Percentiles rank a stretch among this genome's conserved stretches.
Conservation (phyloP, 1,140 invertebrate genomes). For the Phocides pigmalion region DNA sequence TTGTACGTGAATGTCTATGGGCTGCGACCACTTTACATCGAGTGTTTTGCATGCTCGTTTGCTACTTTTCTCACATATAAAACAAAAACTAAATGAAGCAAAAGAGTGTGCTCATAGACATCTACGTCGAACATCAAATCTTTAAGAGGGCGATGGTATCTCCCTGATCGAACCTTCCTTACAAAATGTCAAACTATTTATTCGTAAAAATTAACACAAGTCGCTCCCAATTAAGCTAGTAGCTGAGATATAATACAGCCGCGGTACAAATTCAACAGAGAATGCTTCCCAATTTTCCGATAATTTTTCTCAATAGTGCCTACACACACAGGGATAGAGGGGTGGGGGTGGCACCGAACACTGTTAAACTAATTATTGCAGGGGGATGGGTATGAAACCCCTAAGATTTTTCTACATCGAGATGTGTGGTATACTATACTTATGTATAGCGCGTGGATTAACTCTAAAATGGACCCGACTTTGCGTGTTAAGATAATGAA, state of each 20-base stretch:
- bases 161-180: too few relatives aligned
- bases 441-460: constrained; percentile 14
- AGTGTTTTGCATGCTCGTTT: too few relatives aligned
- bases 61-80: too few relatives aligned
- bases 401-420: constrained; percentile 54
- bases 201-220: background rate
- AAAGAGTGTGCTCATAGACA: too few relatives aligned
- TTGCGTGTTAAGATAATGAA: background rate
- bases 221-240: background rate
- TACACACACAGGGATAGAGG: constrained; percentile 17
- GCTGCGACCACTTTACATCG: too few relatives aligned
- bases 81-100: too few relatives aligned
- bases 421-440: constrained; percentile 30
- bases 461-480: constrained; percentile 17
- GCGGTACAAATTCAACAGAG: constrained; percentile 4
- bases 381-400: constrained; percentile 37
- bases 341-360: constrained; percentile 41
- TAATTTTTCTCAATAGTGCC: constrained; percentile 33
- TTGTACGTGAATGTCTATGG: too few relatives aligned
- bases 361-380: constrained; percentile 63
- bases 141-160: too few relatives aligned
- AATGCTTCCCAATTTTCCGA: constrained; percentile 31
- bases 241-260: constrained; percentile 8
- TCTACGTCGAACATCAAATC: too few relatives aligned
- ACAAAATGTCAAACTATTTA: too few relatives aligned